A percentile compares a stretch with the other conserved stretches of the same genome.
phyloP scores from a whole-genome alignment of 2,888 invertebrate genomes.

The Pachymerium ferrugineum region DNA sequence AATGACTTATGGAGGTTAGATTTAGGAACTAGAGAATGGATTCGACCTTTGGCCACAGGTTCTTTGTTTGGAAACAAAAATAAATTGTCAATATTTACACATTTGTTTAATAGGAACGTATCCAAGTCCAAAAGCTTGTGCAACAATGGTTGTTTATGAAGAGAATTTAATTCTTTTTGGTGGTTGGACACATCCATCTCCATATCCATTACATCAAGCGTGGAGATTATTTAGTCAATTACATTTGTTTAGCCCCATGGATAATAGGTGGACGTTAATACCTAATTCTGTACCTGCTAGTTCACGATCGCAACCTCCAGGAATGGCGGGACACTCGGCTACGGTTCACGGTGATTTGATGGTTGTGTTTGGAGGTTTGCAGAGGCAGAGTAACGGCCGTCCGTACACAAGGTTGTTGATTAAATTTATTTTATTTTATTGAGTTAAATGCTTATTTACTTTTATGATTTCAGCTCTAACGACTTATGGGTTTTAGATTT shows the following conservation, averaged over 20 bases:
- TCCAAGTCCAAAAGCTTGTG: conserved; percentile 93
- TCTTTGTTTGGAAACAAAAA: background rate
- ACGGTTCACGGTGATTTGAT: conserved; percentile 60
- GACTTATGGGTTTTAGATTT: conserved; percentile 86
- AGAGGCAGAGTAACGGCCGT: conserved; percentile 39
- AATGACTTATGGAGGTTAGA: conserved; percentile 95
- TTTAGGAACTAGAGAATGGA: conserved; percentile 77
- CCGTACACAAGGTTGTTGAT: conserved; percentile 29
- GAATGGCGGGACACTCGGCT: conserved; percentile 89
- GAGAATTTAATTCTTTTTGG: conserved; percentile 82
- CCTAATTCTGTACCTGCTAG: conserved; percentile 47
- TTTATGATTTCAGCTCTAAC: conserved; percentile 54
- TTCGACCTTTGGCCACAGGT: conserved; percentile 64
- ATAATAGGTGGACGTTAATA: conserved; percentile 63
- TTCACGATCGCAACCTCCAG: conserved; percentile 59
- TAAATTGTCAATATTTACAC: background rate
- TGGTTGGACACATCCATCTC: conserved; percentile 89
- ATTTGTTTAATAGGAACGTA: conserved; percentile 62
- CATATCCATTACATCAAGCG: conserved; percentile 70
- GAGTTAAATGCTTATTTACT: background rate
- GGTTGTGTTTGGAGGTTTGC: conserved; percentile 52
- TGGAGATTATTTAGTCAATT: conserved; percentile 87
- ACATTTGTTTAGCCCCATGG: conserved; percentile 74
- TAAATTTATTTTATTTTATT: background rate
- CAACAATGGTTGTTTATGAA: conserved; percentile 81